Conservation (phyloP, 2,888 invertebrate species). For the Brenthis ino region DNA sequence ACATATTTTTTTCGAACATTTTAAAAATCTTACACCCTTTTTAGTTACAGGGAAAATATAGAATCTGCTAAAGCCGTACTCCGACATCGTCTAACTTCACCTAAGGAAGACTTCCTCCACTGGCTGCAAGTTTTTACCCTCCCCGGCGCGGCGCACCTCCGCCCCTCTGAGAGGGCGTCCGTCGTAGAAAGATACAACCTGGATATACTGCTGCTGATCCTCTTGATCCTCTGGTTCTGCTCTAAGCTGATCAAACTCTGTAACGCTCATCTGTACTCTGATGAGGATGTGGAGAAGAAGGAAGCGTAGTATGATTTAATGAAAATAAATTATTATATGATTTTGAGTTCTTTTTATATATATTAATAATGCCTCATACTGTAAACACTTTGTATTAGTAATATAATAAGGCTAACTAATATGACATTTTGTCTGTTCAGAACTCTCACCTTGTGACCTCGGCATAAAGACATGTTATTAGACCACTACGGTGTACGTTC, state of each 20-base stretch:
- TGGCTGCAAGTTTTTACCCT: slow-evolving; percentile 52
- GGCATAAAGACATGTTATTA: too few relatives aligned
- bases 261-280: slow-evolving; percentile 11
- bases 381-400: neutral
- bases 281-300: slow-evolving; percentile 24
- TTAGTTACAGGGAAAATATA: slow-evolving; percentile 51
- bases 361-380: neutral
- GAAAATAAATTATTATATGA: neutral
- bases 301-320: slow-evolving; percentile 4
- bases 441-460: too few relatives aligned
- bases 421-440: too few relatives aligned
- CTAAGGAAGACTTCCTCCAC: slow-evolving; percentile 49
- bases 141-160: slow-evolving; percentile 50
- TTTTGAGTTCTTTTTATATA: neutral
- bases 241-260: slow-evolving; percentile 49
- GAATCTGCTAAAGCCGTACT: slow-evolving; percentile 48
- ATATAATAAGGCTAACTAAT: too few relatives aligned
- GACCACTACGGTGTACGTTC: too few relatives aligned
- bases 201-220: slow-evolving; percentile 47
- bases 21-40: neutral
- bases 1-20: too few relatives aligned
- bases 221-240: slow-evolving; percentile 55
- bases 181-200: slow-evolving; percentile 48
- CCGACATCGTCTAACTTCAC: slow-evolving; percentile 43
- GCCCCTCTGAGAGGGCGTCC: slow-evolving; percentile 49